Percentiles rank a stretch among this genome's conserved stretches.
These are phyloP conservation scores for Penelope pileata DNA, from an alignment of 2,113 vertebrate species.

Conservation along the genomic window DNA sequence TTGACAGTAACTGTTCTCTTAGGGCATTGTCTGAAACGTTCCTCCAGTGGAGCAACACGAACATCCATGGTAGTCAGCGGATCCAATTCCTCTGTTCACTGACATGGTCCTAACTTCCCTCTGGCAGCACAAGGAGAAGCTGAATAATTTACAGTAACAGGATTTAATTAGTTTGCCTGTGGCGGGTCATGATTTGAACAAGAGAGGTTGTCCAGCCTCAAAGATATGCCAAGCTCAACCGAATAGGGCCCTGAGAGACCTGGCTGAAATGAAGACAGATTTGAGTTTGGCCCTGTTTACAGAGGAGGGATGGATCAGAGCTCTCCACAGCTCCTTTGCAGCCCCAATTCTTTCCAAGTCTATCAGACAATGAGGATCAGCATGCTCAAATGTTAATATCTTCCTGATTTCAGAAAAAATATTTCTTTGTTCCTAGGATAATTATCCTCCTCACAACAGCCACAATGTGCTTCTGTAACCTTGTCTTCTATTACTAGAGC, in stretches of 20 bases:
- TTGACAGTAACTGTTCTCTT: neutral
- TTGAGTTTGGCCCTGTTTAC: neutral
- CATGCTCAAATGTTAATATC: neutral
- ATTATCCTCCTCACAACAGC: neutral
- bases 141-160: neutral
- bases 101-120: neutral
- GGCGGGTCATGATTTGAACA: neutral
- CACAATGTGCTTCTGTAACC: neutral
- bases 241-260: neutral
- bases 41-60: rapidly evolving
- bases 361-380: neutral
- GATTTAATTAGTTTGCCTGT: neutral
- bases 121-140: neutral
- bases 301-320: neutral
- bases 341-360: neutral
- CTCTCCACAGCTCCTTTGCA: neutral
- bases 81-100: neutral
- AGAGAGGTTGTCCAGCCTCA: neutral
- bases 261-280: neutral
- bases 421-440: neutral
- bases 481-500: neutral
- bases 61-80: neutral
- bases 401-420: neutral
- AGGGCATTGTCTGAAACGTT: neutral
- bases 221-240: neutral